These are phyloP conservation scores for Hypsibius dujardini DNA, from an alignment of 1,140 invertebrate genomes.

Conservation along the genomic window DNA sequence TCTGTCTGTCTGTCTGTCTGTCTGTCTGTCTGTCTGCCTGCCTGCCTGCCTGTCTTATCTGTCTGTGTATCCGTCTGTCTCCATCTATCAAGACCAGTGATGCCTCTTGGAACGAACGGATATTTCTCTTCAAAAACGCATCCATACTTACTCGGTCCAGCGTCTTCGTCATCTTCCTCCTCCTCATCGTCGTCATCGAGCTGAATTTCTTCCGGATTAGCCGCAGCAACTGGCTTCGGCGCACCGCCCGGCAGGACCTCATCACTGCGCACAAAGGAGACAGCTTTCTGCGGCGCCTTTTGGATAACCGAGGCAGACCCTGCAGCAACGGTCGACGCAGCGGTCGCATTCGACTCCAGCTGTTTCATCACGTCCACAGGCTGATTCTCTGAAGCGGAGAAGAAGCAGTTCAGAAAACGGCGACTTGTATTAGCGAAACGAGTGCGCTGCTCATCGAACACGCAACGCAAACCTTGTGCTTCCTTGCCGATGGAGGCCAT, in stretches of 20 bases:
- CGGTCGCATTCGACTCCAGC: constrained; percentile 59
- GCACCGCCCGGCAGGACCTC: constrained; percentile 67
- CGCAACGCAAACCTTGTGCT: constrained; percentile 18
- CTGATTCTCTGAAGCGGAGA: constrained; percentile 11
- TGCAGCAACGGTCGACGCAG: constrained; percentile 25
- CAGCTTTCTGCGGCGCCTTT: constrained; percentile 8
- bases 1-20: too few relatives aligned
- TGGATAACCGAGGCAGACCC: not conserved
- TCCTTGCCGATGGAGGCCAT: constrained; percentile 43
- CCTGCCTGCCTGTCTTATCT: too few relatives aligned
- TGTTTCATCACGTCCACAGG: constrained; percentile 60
- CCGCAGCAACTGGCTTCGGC: constrained; percentile 57
- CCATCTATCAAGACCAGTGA: too few relatives aligned
- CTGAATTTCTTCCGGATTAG: constrained; percentile 85
- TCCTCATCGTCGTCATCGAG: constrained; percentile 54
- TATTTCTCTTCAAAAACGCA: too few relatives aligned
- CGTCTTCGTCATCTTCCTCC: constrained; percentile 33
- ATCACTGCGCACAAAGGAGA: constrained; percentile 27
- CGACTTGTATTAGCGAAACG: too few relatives aligned
- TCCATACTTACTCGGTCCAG: not conserved
- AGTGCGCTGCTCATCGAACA: too few relatives aligned
- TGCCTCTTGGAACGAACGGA: too few relatives aligned
- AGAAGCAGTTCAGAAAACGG: not conserved
- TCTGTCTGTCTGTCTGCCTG: too few relatives aligned
- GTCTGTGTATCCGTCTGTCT: too few relatives aligned